These are phyloP conservation scores for Oceanodroma tethys DNA, from an alignment of 2,113 vertebrate genomes.

Conservation along the genomic window DNA sequence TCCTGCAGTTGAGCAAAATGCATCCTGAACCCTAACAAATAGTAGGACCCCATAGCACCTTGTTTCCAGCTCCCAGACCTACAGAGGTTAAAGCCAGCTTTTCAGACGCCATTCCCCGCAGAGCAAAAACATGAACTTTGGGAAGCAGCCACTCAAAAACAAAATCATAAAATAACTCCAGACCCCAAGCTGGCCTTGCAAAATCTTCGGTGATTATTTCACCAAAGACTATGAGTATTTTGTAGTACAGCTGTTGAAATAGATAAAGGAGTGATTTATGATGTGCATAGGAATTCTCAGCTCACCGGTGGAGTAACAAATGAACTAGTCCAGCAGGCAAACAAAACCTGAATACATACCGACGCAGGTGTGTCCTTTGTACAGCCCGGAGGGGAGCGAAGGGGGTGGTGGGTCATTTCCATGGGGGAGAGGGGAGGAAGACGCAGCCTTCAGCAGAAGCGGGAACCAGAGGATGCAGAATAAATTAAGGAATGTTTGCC, in stretches of 20 bases:
- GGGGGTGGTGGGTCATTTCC: neutral
- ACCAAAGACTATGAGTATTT: neutral
- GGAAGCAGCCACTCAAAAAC: conserved; percentile 25
- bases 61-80: neutral
- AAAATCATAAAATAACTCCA: conserved; percentile 32
- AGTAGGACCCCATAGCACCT: neutral
- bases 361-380: conserved; percentile 35
- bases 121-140: neutral
- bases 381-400: neutral
- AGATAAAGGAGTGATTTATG: conserved; percentile 23
- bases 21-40: neutral
- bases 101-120: fast-evolving
- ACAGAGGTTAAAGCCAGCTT: neutral
- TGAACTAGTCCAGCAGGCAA: neutral
- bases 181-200: neutral
- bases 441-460: neutral
- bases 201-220: neutral
- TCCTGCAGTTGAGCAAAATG: neutral
- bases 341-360: conserved; percentile 61
- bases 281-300: neutral
- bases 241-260: conserved; percentile 2
- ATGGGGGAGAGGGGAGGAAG: neutral
- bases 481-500: neutral
- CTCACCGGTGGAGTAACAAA: neutral
- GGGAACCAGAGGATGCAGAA: conserved; percentile 6